phyloP scores from a whole-genome alignment of 1,140 invertebrate species.

The Leptinotarsa undecemlineata region DNA sequence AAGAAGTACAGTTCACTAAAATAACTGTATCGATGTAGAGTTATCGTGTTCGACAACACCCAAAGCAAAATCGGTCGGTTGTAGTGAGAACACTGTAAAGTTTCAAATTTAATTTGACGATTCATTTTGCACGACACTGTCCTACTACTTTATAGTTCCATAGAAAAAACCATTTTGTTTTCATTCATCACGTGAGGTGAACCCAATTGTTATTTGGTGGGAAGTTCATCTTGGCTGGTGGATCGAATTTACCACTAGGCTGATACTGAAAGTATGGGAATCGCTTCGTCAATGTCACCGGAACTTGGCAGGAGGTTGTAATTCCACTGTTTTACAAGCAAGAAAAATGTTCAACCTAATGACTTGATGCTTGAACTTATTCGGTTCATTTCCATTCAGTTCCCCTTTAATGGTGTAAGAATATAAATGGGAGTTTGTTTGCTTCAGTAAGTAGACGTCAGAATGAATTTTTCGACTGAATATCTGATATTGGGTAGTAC shows the following conservation, averaged over 20 bases:
- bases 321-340: constrained; percentile 11
- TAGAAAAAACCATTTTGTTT: too few species aligned
- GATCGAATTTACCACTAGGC: not conserved
- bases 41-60: too few species aligned
- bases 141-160: too few species aligned
- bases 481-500: too few species aligned
- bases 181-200: not conserved
- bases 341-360: constrained; percentile 19
- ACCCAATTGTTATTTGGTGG: not conserved
- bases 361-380: constrained; percentile 13
- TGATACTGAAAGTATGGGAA: not conserved
- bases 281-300: not conserved
- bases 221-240: not conserved
- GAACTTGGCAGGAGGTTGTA: not conserved
- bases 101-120: too few species aligned
- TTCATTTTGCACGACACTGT: too few species aligned
- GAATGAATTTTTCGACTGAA: too few species aligned
- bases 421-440: constrained; percentile 6
- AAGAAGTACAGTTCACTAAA: too few species aligned
- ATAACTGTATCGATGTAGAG: too few species aligned
- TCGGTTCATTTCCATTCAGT: not conserved
- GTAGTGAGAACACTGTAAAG: too few species aligned
- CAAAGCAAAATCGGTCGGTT: too few species aligned
- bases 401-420: not conserved
- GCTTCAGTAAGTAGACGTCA: not conserved